A percentile compares a stretch with the other conserved stretches of the same genome.
phyloP scores from a whole-genome alignment of 1,140 invertebrate species.

The Apocrypta bakeri region DNA sequence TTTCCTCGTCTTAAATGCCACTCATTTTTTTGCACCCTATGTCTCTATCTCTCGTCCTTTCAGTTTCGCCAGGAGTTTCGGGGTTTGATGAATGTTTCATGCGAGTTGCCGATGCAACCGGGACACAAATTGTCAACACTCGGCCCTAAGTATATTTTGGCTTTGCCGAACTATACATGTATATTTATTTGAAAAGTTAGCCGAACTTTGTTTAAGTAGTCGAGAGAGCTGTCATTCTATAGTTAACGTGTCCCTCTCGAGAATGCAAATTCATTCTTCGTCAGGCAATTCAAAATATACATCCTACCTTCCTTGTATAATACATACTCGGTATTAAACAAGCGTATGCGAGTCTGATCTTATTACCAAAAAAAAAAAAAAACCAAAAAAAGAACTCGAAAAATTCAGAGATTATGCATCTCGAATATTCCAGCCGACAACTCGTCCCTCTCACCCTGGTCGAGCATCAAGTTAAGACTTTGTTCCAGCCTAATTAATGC shows the following conservation, averaged over 20 bases:
- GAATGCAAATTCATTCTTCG: not conserved
- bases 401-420: too few relatives aligned
- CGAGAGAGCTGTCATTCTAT: not conserved
- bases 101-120: not conserved
- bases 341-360: too few relatives aligned
- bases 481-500: slow-evolving; percentile 25
- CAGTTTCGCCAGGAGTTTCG: not conserved
- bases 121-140: not conserved
- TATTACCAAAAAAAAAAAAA: too few relatives aligned
- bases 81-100: not conserved
- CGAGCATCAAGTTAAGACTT: not conserved
- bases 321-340: too few relatives aligned
- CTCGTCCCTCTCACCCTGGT: not conserved
- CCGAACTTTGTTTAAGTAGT: not conserved
- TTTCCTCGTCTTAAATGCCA: too few relatives aligned
- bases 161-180: not conserved
- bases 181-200: not conserved
- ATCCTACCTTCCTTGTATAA: too few relatives aligned
- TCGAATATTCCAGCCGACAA: too few relatives aligned
- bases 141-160: not conserved
- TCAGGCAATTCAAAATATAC: too few relatives aligned
- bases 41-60: not conserved
- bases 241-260: not conserved
- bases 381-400: too few relatives aligned
- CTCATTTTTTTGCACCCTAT: too few relatives aligned